Base-by-base conservation (phyloP, 2,113 vertebrate species). In the Phalacrocorax aristotelis region DNA sequence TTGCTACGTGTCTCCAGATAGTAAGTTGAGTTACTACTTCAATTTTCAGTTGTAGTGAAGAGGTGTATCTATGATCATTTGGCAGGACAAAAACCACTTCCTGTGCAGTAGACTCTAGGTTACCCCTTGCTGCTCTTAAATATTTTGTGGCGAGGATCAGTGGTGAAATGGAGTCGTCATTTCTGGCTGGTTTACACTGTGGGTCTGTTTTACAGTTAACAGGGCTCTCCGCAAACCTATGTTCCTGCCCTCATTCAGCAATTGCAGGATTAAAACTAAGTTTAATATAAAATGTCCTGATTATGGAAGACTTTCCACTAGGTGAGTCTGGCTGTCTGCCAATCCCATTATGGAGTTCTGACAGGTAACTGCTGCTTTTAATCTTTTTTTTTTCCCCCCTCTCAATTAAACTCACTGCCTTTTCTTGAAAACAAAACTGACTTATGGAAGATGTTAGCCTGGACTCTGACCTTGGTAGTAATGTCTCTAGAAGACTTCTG, bases 1-100 rank as follows among this genome's bases (percentile, higher is more conserved):
- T 51, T 42, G 23, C 62, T 64, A 0, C 5, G 2, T 25, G 15
- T 29, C 8, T 23, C 14, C 68, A 64, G 3, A 18, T 1, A 49
- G 5, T 19, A 20, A 66, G 21, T 7, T 49, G 49, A 46, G 15
- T n/a, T 42, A 4, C 14, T 46, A 1, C 9, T 52, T 38, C 11
- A 83, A 79, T 68, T 11, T 71, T 20, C 40, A 44, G 34, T 23
- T 81, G 20, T 14, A 34, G 21, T 17, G 46, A 36, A 84, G 44
- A 54, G 36, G 36, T 7, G 0, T 26, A 9, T 11, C 14, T 52
- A 5, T 18, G 10, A 42, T 14, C 10, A 16, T 14, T 25, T 13
- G 13, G 26, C 30, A 82, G 65, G 68, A 22, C 25, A 46, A 65
- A 48, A n/a, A 4, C 0, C 9, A 2, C 1, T 18, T 40, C 5